Evolutionary conservation across 2,797 vertebrate species (phyloP), one percentile per base, ranked within the genome.

Genomic region (Eidolon dupreanum): DNA sequence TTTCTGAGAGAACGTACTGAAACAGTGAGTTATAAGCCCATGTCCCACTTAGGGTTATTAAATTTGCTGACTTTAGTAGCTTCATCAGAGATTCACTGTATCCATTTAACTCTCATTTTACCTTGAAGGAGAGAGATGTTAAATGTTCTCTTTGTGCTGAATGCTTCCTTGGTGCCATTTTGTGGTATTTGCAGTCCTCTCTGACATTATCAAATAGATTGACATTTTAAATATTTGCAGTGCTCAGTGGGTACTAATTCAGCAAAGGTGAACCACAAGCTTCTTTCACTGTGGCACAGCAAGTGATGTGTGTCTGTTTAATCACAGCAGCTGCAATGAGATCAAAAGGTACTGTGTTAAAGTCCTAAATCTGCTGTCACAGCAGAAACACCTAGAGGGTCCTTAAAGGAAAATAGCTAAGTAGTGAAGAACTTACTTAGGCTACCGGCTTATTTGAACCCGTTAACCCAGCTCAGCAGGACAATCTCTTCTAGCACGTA

Each of bases 221-320:
- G 99, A 99, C 99, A 99, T 99, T 99, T 99, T 99, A 99, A 99
- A 99, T 99, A 99, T 99, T 99, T 99, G 99, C 98, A 97, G 98
- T 98, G 98, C 99, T 99, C 99, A 99, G 99, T 98, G 96, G 98
- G 98, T 98, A 98, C 98, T 98, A 99, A 99, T 99, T 98, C 99
- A 98, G 97, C 96, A 97, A 98, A 99, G 99, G 98, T 99, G 99
- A 99, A 99, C 97, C 97, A 79, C 88, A 97, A 97, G 98, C 97
- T 97, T 98, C 97, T 97, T 98, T 98, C 94, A 95, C 33, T 94
- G 97, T 98, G 98, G 97, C 98, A 98, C 98, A 98, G 98, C 98
- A 98, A 99, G 98, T 97, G 98, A 98, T 98, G 98, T 99, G 98
- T 99, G 98, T 98, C 98, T 99, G 97, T 99, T 99, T 99, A 99